These are phyloP conservation scores for Pseudomyrmex flavicornis DNA, from an alignment of 1,140 invertebrate species.

Conservation along the genomic window DNA sequence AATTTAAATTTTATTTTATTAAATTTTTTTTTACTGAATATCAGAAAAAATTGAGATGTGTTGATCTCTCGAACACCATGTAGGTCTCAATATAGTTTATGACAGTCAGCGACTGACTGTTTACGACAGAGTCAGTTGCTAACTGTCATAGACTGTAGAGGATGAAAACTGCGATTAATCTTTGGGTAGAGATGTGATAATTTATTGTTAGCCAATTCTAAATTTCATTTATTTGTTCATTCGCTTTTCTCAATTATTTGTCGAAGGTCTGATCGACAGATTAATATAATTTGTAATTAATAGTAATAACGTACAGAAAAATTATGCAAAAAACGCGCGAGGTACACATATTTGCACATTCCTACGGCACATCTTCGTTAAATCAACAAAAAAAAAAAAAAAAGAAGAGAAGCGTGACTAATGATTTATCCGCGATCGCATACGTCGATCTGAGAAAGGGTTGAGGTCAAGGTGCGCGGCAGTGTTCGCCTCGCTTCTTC, in stretches of 20 bases:
- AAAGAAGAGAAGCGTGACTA: slow-evolving; percentile 46
- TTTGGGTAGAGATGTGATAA: background rate
- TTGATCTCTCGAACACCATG: too few species aligned
- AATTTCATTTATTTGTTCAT: background rate
- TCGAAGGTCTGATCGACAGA: slow-evolving; percentile 43
- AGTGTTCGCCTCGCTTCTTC: slow-evolving; percentile 34
- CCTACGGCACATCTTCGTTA: slow-evolving; percentile 49
- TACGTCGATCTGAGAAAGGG: slow-evolving; percentile 63
- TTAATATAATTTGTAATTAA: slow-evolving; percentile 26
- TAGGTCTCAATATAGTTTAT: too few species aligned
- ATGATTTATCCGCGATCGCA: slow-evolving; percentile 66
- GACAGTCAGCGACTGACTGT: too few species aligned
- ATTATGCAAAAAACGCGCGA: slow-evolving; percentile 44
- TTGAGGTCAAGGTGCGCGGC: slow-evolving; percentile 63
- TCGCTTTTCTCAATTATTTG: background rate
- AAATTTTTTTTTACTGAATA: too few species aligned
- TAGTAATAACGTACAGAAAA: slow-evolving; percentile 28
- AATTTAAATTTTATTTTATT: too few species aligned
- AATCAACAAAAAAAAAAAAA: slow-evolving; percentile 62
- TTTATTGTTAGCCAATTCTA: background rate
- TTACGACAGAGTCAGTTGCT: too few species aligned
- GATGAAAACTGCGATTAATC: slow-evolving; percentile 14
- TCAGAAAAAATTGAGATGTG: too few species aligned
- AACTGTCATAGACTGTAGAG: background rate
- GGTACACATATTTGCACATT: slow-evolving; percentile 40